Conservation (phyloP, 2,888 invertebrate genomes). For the Agrotis puta region DNA sequence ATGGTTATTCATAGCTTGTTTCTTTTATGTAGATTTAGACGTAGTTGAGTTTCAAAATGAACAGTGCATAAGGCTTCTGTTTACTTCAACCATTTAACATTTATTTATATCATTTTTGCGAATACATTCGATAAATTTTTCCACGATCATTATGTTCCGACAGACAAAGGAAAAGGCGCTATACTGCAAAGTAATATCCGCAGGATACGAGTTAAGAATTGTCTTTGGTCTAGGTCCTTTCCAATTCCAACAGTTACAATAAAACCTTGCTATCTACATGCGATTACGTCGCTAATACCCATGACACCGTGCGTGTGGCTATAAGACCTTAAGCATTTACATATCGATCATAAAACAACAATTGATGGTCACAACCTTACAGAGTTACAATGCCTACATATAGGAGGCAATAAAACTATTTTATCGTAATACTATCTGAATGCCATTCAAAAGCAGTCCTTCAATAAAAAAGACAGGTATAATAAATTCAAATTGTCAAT, state of each 20-base stretch:
- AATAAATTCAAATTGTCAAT: constrained; percentile 3
- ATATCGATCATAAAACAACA: constrained; percentile 52
- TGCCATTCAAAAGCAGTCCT: background rate
- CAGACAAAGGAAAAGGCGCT: constrained; percentile 17
- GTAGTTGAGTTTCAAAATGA: too few species aligned
- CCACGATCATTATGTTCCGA: background rate
- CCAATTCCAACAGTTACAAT: constrained; percentile 33
- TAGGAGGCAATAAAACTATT: constrained; percentile 24
- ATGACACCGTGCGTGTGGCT: constrained; percentile 35
- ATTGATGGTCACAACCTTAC: constrained; percentile 49
- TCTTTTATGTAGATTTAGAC: too few species aligned
- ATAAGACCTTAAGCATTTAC: constrained; percentile 53
- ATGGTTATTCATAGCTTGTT: too few species aligned
- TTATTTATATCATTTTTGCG: too few species aligned
- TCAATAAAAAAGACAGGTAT: background rate
- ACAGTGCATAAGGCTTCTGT: too few species aligned
- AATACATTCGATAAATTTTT: background rate
- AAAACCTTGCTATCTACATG: constrained; percentile 49
- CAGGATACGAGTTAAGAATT: constrained; percentile 19
- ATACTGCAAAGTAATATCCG: constrained; percentile 29
- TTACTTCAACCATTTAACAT: too few species aligned
- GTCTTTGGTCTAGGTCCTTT: constrained; percentile 14
- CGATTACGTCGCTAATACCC: constrained; percentile 14
- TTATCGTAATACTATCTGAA: constrained; percentile 9
- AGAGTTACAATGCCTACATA: constrained; percentile 11